phyloP scores from a whole-genome alignment of 2,888 invertebrate genomes.

The Phortica magna region DNA sequence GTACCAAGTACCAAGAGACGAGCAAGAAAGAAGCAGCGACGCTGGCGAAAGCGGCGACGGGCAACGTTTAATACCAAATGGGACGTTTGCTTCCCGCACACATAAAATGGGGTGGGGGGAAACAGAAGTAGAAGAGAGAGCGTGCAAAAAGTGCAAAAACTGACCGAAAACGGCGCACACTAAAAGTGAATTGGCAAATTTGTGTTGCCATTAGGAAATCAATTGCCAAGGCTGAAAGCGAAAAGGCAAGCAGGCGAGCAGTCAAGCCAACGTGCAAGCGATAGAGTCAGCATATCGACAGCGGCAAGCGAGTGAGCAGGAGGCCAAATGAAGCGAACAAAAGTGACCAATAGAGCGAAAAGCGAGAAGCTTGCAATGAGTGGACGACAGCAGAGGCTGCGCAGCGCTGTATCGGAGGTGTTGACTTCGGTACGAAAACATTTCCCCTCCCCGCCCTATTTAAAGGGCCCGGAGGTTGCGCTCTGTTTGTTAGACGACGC shows the following conservation, averaged over 20 bases:
- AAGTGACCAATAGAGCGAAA: neutral
- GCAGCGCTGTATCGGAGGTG: neutral
- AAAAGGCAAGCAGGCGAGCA: neutral
- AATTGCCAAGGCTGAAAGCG: conserved; percentile 59
- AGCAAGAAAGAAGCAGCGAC: neutral
- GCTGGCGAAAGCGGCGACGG: neutral
- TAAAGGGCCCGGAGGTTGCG: neutral
- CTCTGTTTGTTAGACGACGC: neutral
- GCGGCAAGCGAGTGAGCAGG: no score
- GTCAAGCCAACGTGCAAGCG: neutral
- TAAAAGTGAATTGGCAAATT: conserved; percentile 40
- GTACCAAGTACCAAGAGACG: neutral
- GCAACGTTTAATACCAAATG: neutral
- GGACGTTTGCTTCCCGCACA: neutral
- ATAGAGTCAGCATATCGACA: neutral
- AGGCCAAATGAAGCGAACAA: neutral
- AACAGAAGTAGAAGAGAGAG: conserved; percentile 35
- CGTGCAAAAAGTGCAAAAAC: conserved; percentile 9
- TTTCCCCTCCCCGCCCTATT: neutral
- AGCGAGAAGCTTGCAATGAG: neutral
- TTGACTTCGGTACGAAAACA: neutral
- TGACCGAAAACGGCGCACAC: conserved; percentile 19
- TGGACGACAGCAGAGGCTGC: neutral
- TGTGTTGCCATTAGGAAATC: conserved; percentile 54
- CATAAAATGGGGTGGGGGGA: neutral